Evolutionary conservation across 2,797 vertebrate genomes (phyloP).

Genomic region (Valencia hispanica): DNA sequence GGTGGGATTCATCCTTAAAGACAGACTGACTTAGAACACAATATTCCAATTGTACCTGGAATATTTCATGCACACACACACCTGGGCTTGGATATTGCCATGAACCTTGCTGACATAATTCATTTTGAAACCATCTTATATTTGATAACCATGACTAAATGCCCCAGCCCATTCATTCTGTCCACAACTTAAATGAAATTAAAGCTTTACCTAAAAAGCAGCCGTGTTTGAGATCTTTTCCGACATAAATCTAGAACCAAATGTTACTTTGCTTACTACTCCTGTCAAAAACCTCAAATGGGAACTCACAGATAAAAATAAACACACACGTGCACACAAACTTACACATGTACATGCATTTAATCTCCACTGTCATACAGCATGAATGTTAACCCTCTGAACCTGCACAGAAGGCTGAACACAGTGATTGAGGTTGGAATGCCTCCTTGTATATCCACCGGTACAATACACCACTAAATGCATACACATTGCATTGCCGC

Average conservation of each 20-base stretch:
- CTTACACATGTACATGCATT: slow-evolving; percentile 24
- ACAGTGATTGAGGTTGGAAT: neutral
- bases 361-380: slow-evolving; percentile 48
- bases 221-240: neutral
- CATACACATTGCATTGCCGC: slow-evolving; percentile 57
- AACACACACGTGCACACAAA: neutral
- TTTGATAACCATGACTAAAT: neutral
- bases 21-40: slow-evolving; percentile 3
- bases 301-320: neutral
- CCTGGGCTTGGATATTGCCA: neutral
- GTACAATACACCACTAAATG: slow-evolving; percentile 58
- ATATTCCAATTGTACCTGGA: neutral
- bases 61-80: slow-evolving; percentile 9
- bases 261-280: too few relatives aligned
- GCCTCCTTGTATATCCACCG: slow-evolving; percentile 45
- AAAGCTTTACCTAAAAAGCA: neutral
- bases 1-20: slow-evolving; percentile 16
- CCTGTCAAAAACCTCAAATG: neutral
- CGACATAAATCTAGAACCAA: neutral
- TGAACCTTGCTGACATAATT: neutral
- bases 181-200: neutral
- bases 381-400: slow-evolving; percentile 28
- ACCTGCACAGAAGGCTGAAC: slow-evolving; percentile 32
- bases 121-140: neutral
- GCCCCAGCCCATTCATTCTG: neutral